phyloP scores from a whole-genome alignment of 2,797 vertebrate species.

The Leptatherina wallacei region DNA sequence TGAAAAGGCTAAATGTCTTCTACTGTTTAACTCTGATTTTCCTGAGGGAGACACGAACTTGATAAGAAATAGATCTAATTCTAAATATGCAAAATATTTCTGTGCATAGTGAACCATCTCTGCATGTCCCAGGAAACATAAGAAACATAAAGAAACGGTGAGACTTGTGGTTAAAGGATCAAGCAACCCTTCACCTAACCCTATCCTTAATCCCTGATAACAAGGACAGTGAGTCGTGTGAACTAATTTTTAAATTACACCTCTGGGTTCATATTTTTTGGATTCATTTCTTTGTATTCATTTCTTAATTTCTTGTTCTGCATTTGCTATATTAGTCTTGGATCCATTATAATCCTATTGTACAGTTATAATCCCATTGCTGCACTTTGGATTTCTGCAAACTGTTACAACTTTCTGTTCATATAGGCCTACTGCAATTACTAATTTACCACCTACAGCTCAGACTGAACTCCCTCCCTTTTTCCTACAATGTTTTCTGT shows the following conservation, averaged over 20 bases:
- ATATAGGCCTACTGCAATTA: constrained; percentile 8
- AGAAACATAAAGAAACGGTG: background rate
- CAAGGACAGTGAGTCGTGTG: background rate
- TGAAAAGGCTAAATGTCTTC: constrained; percentile 46
- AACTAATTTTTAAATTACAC: background rate
- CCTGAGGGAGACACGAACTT: constrained; percentile 19
- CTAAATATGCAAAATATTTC: constrained; percentile 41
- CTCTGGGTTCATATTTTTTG: constrained; percentile 10
- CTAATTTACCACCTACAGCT: constrained; percentile 23
- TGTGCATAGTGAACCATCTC: constrained; percentile 20
- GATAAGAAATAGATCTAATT: constrained; percentile 23
- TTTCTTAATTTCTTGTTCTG: constrained; percentile 12
- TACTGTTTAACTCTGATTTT: constrained; percentile 35
- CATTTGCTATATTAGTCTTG: constrained; percentile 36
- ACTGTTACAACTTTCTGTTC: constrained; percentile 35
- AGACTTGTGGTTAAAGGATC: background rate
- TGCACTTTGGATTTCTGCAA: constrained; percentile 28
- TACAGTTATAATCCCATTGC: constrained; percentile 45
- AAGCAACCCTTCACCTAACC: background rate
- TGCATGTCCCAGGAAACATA: constrained; percentile 14
- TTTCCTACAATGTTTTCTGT: background rate
- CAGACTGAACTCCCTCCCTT: background rate
- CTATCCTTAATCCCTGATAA: background rate
- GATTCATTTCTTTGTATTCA: constrained; percentile 4
- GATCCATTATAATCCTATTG: constrained; percentile 40